phyloP scores from a whole-genome alignment of 2,113 vertebrate genomes.

The Pleuronectes platessa region DNA sequence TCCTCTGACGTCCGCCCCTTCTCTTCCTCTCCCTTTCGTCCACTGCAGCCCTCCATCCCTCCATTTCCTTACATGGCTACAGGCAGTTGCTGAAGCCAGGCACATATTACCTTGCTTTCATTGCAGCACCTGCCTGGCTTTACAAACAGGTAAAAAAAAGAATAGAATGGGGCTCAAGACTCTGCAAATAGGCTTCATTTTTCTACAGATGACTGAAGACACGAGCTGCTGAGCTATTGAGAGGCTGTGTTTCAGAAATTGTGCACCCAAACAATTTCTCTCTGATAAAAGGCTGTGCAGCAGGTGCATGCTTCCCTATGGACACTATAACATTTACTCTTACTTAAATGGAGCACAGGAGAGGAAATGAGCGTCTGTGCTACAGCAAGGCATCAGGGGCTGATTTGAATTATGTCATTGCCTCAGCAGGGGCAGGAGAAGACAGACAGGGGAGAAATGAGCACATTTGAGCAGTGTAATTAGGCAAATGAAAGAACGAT shows the following conservation, averaged over 20 bases:
- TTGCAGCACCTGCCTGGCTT: conserved; percentile 41
- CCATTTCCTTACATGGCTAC: conserved; percentile 22
- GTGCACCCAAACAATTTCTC: conserved; percentile 30
- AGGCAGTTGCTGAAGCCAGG: conserved; percentile 11
- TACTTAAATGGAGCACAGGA: conserved; percentile 37
- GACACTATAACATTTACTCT: conserved; percentile 33
- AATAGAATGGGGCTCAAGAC: not conserved
- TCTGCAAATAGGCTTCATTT: conserved; percentile 35
- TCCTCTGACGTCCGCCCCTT: conserved; percentile 35
- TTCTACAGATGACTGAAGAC: conserved; percentile 41
- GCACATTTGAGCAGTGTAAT: conserved; percentile 67
- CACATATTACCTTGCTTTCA: conserved; percentile 26
- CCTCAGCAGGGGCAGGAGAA: conserved; percentile 39
- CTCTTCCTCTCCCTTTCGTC: not conserved
- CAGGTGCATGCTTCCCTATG: conserved; percentile 33
- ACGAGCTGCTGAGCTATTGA: conserved; percentile 24
- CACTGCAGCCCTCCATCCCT: conserved; percentile 21
- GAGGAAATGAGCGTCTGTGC: conserved; percentile 42
- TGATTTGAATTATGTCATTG: conserved; percentile 53
- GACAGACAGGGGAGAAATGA: conserved; percentile 54
- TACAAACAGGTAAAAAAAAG: conserved; percentile 28
- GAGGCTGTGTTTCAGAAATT: conserved; percentile 36
- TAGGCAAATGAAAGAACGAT: conserved; percentile 69
- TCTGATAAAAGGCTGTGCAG: conserved; percentile 36
- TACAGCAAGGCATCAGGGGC: conserved; percentile 34